phyloP scores from a whole-genome alignment of 2,113 vertebrate genomes.

The Procavia capensis region DNA sequence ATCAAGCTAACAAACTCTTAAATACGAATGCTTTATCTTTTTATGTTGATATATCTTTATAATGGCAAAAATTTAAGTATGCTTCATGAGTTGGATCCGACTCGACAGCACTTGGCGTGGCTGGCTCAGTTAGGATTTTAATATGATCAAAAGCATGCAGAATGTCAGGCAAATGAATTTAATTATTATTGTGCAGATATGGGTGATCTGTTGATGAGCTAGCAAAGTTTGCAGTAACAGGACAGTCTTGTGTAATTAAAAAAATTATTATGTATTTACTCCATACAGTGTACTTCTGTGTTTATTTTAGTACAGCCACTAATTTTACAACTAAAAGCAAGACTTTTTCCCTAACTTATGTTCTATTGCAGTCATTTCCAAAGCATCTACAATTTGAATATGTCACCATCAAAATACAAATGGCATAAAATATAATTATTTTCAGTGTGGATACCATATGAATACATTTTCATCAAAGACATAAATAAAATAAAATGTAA shows the following conservation, averaged over 20 bases:
- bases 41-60: conserved; percentile 3
- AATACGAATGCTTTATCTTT: conserved; percentile 29
- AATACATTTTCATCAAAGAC: conserved; percentile 33
- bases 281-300: conserved; percentile 25
- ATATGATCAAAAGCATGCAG: conserved; percentile 21
- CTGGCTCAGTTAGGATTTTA: conserved; percentile 33
- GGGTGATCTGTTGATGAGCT: neutral
- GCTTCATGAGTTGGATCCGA: too few relatives aligned
- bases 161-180: conserved; percentile 29
- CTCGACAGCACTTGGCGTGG: too few relatives aligned
- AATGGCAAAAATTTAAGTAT: conserved; percentile 43
- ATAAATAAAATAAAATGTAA: conserved; percentile 5
- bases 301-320: neutral
- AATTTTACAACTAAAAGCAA: conserved; percentile 31
- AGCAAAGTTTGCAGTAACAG: neutral
- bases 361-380: conserved; percentile 43
- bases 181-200: conserved; percentile 1
- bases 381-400: neutral
- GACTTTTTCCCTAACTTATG: conserved; percentile 42
- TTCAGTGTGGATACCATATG: conserved; percentile 18
- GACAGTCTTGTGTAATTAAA: neutral
- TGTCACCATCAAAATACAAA: conserved; percentile 48
- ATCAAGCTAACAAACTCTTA: neutral
- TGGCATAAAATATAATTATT: conserved; percentile 41
- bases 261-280: conserved; percentile 25